Percentiles rank a stretch among this genome's conserved stretches.
Evolutionary conservation across 2,113 vertebrate species (phyloP).

Genomic region (Nestor notabilis): DNA sequence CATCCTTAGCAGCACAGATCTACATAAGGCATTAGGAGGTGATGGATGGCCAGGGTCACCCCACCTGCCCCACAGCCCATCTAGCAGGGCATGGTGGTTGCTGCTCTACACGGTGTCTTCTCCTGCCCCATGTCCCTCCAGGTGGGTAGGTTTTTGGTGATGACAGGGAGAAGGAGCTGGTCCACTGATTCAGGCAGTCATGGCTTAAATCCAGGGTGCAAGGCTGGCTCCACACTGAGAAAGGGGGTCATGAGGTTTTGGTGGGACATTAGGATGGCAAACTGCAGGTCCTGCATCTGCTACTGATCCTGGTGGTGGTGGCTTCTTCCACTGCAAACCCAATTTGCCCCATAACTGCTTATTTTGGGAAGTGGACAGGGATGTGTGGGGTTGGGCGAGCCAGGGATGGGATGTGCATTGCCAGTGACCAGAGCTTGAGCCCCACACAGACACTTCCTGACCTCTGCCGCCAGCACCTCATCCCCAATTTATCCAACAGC

Average conservation of each 20-base stretch:
- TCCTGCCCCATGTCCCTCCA: not conserved
- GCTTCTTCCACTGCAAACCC: fast-evolving
- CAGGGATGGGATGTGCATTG: fast-evolving
- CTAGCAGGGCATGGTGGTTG: not conserved
- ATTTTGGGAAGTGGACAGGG: not conserved
- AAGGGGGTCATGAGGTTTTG: not conserved
- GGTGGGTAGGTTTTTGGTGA: fast-evolving
- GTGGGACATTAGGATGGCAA: not conserved
- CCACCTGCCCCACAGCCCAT: not conserved
- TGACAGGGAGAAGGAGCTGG: not conserved
- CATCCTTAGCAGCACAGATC: conserved; percentile 66
- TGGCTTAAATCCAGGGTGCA: not conserved
- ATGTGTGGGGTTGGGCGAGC: fast-evolving
- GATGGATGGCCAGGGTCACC: conserved; percentile 56
- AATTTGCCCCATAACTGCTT: not conserved
- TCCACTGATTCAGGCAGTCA: fast-evolving
- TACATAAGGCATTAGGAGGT: conserved; percentile 36
- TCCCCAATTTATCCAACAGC: conserved; percentile 40
- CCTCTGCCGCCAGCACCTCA: not conserved
- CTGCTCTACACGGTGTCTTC: not conserved
- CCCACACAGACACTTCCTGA: not conserved
- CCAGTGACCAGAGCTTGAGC: fast-evolving
- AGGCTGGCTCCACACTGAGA: fast-evolving
- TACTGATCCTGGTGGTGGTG: fast-evolving
- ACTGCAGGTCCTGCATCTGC: not conserved